Base-by-base conservation (phyloP, 2,113 vertebrate species). In the Lagopus muta region DNA sequence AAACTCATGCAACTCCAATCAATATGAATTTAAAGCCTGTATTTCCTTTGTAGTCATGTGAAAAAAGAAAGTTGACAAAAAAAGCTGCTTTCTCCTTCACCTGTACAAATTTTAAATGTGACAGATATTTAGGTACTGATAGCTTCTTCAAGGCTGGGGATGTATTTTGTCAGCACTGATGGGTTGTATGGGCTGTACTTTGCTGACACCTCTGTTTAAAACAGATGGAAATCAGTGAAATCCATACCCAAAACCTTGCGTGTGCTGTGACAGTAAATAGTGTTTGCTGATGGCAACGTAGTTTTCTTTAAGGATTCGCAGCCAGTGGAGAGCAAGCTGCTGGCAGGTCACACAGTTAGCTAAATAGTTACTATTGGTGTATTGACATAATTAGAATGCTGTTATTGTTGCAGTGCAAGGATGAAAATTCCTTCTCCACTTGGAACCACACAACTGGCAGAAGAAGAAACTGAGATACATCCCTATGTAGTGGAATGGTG, bases 281-380 rank as follows among this genome's bases (percentile, higher is more conserved):
- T 60, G 65, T 88, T 77, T 58, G 57, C 85, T 75, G 92, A 74
- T 78, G 74, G 66, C 65, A 61, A 69, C 66, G 48, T 0, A 64
- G 60, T 50, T 86, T 89, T 66, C 55, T 67, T 22, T n/a, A 38
- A 40, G 40, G 64, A 43, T 74, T 80, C 45, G 3, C 40, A 82
- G 62, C 45, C 62, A 8, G 5, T 7, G 48, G 64, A 69, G 40
- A 72, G 57, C 52, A 69, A 60, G 75, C 43, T 92, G 65, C 88
- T 88, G 86, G 43, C 43, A 47, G 73, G 34, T 61, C 45, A 16
- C 1, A 3, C 3, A 42, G 30, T 62, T 81, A 77, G 43, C 83
- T 92, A 64, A 90, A 84, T 81, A 92, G 82, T 95, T 86, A 78
- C 88, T 90, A 12, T 92, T 92, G 93, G 92, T 86, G 47, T 86